Conservation (phyloP, 2,797 vertebrate genomes). For the Fringilla coelebs region DNA sequence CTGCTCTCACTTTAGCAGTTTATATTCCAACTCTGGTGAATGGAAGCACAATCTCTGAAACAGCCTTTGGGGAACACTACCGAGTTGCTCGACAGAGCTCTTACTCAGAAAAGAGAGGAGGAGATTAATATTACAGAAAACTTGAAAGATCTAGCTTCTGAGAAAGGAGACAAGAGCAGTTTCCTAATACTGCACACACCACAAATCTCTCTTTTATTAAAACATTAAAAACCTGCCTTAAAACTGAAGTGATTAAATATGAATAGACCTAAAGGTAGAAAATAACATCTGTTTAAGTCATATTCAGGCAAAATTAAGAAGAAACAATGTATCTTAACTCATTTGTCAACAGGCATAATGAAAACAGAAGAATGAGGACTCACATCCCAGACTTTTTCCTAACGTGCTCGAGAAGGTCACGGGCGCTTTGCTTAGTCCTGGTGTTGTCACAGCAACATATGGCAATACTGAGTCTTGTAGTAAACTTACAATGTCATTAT, state of each 20-base stretch:
- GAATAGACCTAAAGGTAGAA: conserved; percentile 14
- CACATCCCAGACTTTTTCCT: not conserved
- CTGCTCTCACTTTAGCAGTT: conserved; percentile 71
- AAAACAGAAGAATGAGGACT: not conserved
- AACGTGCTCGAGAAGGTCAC: not conserved
- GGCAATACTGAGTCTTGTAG: not conserved
- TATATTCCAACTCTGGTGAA: conserved; percentile 57
- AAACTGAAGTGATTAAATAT: conserved; percentile 31
- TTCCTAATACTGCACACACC: conserved; percentile 30
- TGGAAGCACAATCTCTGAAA: conserved; percentile 61
- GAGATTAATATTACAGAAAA: conserved; percentile 56
- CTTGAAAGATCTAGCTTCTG: conserved; percentile 48
- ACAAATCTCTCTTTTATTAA: conserved; percentile 17
- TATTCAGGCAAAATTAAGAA: not conserved
- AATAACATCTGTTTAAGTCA: not conserved
- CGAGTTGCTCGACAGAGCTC: conserved; percentile 41
- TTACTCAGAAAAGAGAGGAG: conserved; percentile 29
- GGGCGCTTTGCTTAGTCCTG: not conserved
- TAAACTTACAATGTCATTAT: not conserved
- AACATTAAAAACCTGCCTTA: conserved; percentile 25
- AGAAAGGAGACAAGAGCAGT: conserved; percentile 10
- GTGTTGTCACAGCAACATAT: conserved; percentile 1
- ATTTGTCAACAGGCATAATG: not conserved
- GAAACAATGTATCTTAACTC: not conserved
- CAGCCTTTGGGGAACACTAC: conserved; percentile 67